A percentile compares a stretch with the other conserved stretches of the same genome.
These are phyloP conservation scores for Bombus breviceps DNA, from an alignment of 1,140 invertebrate species.

Conservation along the genomic window DNA sequence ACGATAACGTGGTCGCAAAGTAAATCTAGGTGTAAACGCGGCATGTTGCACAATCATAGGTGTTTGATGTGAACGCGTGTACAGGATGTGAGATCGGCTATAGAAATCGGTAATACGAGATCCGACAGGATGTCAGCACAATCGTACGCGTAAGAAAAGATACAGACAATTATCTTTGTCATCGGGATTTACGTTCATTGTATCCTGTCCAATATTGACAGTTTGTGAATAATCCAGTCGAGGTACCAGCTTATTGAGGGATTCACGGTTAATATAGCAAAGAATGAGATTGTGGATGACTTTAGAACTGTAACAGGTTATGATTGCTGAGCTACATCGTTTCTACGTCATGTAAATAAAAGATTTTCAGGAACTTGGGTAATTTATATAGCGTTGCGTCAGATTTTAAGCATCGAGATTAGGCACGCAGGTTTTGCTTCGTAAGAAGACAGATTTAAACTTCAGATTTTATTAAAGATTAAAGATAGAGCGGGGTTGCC, in stretches of 20 bases:
- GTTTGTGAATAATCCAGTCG: conserved; percentile 56
- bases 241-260: background rate
- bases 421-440: background rate
- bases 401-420: background rate
- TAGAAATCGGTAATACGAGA: conserved; percentile 46
- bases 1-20: conserved; percentile 70
- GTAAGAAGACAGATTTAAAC: background rate
- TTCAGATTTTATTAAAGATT: background rate
- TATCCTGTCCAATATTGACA: conserved; percentile 74
- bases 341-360: background rate
- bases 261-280: background rate
- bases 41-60: conserved; percentile 58
- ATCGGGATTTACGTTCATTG: conserved; percentile 60
- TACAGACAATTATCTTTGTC: conserved; percentile 49
- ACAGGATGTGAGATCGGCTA: conserved; percentile 29
- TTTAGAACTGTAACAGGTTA: background rate
- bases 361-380: background rate
- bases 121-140: conserved; percentile 24
- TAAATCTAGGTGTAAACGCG: conserved; percentile 69
- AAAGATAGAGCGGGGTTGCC: background rate
- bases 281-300: background rate
- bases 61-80: conserved; percentile 30
- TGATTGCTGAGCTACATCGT: background rate
- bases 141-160: conserved; percentile 21
- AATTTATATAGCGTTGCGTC: background rate